Base-by-base conservation (phyloP, 2,797 vertebrate species). In the Rhabdomys pumilio region DNA sequence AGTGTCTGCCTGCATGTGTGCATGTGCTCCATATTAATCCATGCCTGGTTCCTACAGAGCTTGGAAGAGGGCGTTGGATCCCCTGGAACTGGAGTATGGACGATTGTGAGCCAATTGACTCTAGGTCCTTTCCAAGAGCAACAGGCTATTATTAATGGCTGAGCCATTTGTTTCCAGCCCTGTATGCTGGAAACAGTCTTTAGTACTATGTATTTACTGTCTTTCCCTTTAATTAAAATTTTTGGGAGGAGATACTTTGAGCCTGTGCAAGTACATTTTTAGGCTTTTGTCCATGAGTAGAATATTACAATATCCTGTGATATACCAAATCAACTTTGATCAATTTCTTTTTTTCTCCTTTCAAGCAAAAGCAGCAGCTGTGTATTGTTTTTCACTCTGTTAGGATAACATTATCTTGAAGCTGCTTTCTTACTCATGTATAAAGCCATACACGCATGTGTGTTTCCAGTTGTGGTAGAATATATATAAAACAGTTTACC, bases 201-300 rank as follows among this genome's bases (percentile, higher is more conserved):
- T 34, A 85, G 5, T 34, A 91, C n/a, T 94, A 2, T 93, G 50
- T 85, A 95, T 76, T 93, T 79, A 34, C 13, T 92, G 4, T 79
- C 22, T 31, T 91, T 80, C 19, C 41, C 20, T 81, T 93, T 93
- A 87, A 76, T 92, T 90, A 83, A 90, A 95, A 76, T 87, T 63
- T 93, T 91, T 53, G 61, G 29, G 34, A 69, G 24, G 20, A 97
- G 38, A 77, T 8, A 34, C 63, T 93, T 84, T 69, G 61, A 93
- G 26, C 67, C 22, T 76, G 26, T 55, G 87, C 57, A 89, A 24
- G 50, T 89, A 44, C 76, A 7, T 77, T 91, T 41, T 61, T 11
- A 87, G n/a, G 38, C 26, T 92, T 97, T 87, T 93, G 63, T 38
- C 34, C 20, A 69, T 69, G 17, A 89, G 1, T 81, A 90, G 6